A percentile compares a stretch with the other conserved stretches of the same genome.
Conservation (phyloP, 2,888 invertebrate species). For the Fissipunctia ypsillon region DNA sequence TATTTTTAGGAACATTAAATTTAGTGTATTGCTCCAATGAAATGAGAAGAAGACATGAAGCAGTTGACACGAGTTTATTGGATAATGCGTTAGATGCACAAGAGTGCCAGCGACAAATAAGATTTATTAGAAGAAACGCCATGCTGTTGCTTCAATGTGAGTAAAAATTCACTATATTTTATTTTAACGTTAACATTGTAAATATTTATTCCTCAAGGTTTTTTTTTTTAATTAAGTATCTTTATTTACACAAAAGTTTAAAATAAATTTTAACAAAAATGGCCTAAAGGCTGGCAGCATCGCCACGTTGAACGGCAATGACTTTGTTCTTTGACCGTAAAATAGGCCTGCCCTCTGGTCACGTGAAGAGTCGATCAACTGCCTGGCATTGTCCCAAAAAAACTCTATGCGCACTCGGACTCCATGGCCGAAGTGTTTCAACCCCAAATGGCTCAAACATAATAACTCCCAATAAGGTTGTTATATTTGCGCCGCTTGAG, state of each 20-base stretch:
- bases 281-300: not conserved
- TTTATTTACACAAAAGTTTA: not conserved
- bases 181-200: not conserved
- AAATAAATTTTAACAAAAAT: not conserved
- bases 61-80: slow-evolving; percentile 37
- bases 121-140: slow-evolving; percentile 44
- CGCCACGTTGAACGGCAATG: not conserved
- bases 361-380: too few species aligned
- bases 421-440: not conserved
- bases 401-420: not conserved
- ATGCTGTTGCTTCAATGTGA: slow-evolving; percentile 56
- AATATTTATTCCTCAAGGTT: not conserved
- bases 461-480: not conserved
- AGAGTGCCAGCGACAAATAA: slow-evolving; percentile 54
- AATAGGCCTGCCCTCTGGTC: not conserved
- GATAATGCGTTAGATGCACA: slow-evolving; percentile 50
- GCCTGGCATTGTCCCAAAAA: not conserved
- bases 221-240: not conserved
- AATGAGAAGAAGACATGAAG: slow-evolving; percentile 7
- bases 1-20: slow-evolving; percentile 32
- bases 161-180: slow-evolving; percentile 5
- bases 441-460: not conserved
- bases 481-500: not conserved
- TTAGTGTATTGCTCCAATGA: slow-evolving; percentile 35
- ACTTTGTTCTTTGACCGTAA: not conserved